phyloP scores from a whole-genome alignment of 1,140 invertebrate species.

The Lasioglossum baleicum region DNA sequence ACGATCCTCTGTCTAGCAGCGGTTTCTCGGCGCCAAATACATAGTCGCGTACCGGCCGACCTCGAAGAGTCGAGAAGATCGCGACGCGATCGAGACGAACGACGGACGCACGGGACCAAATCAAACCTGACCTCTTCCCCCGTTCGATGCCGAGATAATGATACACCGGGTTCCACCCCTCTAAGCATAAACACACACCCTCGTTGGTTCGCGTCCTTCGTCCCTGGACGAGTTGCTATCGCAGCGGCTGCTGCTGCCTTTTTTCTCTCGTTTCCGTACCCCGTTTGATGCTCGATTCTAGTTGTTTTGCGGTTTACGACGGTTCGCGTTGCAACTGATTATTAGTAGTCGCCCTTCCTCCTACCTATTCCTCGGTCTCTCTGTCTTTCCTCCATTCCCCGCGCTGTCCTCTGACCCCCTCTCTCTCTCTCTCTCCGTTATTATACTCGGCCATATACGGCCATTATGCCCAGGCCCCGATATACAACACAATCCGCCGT shows the following conservation, averaged over 20 bases:
- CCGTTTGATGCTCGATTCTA: slow-evolving; percentile 68
- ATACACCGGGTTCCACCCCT: slow-evolving; percentile 60
- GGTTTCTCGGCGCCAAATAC: too few relatives aligned
- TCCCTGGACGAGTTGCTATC: background rate
- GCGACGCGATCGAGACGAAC: slow-evolving; percentile 53
- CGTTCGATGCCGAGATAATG: slow-evolving; percentile 65
- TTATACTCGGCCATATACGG: slow-evolving; percentile 77
- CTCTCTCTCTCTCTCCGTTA: slow-evolving; percentile 68
- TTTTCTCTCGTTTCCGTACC: slow-evolving; percentile 31
- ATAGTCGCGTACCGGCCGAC: too few relatives aligned
- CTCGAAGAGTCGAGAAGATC: slow-evolving; percentile 37
- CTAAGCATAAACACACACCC: slow-evolving; percentile 72
- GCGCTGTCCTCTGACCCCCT: slow-evolving; percentile 34
- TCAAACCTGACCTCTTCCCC: slow-evolving; percentile 35
- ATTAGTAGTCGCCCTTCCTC: slow-evolving; percentile 74
- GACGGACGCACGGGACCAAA: background rate
- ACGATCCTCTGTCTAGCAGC: too few relatives aligned
- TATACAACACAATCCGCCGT: slow-evolving; percentile 76
- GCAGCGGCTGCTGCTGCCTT: slow-evolving; percentile 35
- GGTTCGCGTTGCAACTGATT: slow-evolving; percentile 80
- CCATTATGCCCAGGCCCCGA: slow-evolving; percentile 72
- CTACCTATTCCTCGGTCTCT: slow-evolving; percentile 32
- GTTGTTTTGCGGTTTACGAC: slow-evolving; percentile 79
- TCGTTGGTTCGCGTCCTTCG: slow-evolving; percentile 20
- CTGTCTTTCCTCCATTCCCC: slow-evolving; percentile 24